Base-by-base conservation (phyloP, 1,140 invertebrate genomes). In the Pogonomyrmex californicus region DNA sequence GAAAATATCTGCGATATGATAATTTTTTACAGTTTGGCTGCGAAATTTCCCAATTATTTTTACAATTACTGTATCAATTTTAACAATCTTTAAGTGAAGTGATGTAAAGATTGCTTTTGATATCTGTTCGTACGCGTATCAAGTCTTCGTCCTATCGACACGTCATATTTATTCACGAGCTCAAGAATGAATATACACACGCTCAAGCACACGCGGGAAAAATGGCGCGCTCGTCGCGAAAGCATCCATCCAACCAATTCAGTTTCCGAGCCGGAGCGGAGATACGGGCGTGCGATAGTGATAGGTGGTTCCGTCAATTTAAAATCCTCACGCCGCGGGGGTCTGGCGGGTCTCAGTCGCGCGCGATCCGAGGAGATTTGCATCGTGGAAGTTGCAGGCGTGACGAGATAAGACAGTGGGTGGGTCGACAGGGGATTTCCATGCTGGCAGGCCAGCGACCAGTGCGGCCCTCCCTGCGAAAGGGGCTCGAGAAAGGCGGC, bases 371-470 rank as follows among this genome's bases (percentile, higher is more conserved):
- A 70, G 87, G 88, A 93, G 92, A 93, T 93, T 93, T 93, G 92
- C 92, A 93, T 93, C 91, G 90, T 85, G 87, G 85, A 88, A 89
- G 92, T 87, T 91, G 92, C 92, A 91, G 92, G 88, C 92, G 90
- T 91, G 90, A 89, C 88, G 87, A 91, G 92, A 93, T 93, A 93
- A 93, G 92, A 93, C 90, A 91, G 89, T 89, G 91, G 88, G 85
- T 88, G 83, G 87, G 89, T 88, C 88, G 89, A 65, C 86, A 78
- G 54, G 91, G 87, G 87, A 92, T 91, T 92, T 91, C 87, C 91
- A 91, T 91, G 85, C 88, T 91, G 82, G 87, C 85, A 86, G 90
- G 89, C 90, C 90, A 90, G 86, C 87, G 71, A 47, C 14, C 76
- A 63, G 14, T 14, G 70, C 17, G 38, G 38, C 30, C 66, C 12